A percentile compares a stretch with the other conserved stretches of the same genome.
Conservation (phyloP, 2,113 vertebrate species). For the Aptenodytes patagonicus region DNA sequence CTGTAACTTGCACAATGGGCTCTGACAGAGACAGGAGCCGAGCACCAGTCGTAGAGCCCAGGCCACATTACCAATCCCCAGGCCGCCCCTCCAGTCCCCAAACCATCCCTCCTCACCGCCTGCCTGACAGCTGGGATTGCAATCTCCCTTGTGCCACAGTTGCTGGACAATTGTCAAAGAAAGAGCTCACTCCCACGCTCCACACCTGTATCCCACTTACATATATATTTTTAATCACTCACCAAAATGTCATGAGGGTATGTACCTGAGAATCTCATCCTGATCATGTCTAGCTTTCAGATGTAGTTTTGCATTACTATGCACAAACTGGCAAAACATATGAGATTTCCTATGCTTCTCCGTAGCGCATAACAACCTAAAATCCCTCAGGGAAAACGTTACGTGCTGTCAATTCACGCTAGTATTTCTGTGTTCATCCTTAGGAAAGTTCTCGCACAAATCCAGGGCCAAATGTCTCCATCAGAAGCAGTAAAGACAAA, state of each 20-base stretch:
- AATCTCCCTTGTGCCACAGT: rapidly evolving
- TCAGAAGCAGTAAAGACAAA: not conserved
- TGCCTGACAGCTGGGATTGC: not conserved
- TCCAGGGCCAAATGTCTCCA: not conserved
- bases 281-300: not conserved
- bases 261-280: not conserved
- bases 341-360: not conserved
- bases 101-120: not conserved
- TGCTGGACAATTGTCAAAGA: not conserved
- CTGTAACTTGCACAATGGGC: too few species aligned
- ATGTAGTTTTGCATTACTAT: not conserved
- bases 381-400: not conserved
- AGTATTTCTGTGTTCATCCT: not conserved
- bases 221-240: not conserved
- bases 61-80: not conserved
- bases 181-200: too few species aligned
- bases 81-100: not conserved
- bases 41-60: not conserved
- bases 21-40: not conserved
- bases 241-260: not conserved
- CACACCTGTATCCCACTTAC: not conserved
- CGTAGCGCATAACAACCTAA: not conserved
- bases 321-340: not conserved
- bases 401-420: rapidly evolving
- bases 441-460: not conserved